Evolutionary conservation across 2,113 vertebrate genomes (phyloP), one percentile per base, ranked within the genome.

Genomic region (Coracopsis vasa): DNA sequence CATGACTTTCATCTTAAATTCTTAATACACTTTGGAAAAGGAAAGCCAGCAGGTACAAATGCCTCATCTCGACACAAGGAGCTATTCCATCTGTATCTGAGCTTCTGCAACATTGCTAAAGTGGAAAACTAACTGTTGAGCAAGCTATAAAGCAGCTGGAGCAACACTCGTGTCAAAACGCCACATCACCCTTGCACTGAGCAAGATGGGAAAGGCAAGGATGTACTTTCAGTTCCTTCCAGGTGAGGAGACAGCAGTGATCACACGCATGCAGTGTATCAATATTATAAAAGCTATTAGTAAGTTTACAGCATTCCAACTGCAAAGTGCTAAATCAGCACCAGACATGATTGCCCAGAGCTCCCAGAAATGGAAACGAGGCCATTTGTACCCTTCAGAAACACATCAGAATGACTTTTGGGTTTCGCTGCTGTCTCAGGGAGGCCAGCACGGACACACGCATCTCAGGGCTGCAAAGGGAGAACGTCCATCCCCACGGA

Each of bases 181-280:
- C 60, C 84, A 51, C 28, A 39, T 17, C 29, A 3, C 16, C 29
- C 3, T 2, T 15, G 70, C 47, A 24, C 50, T 33, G 2, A 2
- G 33, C 3, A 13, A 41, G 79, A 25, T 8, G 31, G 71, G 77
- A 74, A 72, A 91, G 37, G 62, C 39, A 44, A 23, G 81, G 66
- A 11, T 18, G 3, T 18, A 44, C 53, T 42, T 48, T 14, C 65
- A 24, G 0, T 5, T 21, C 60, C 48, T 47, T 20, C 39, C 39
- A 64, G 53, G 65, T 28, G 29, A 45, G 44, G 31, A 62, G 53
- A 21, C 7, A 8, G 47, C 1, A 31, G 33, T 3, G 23, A 23
- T 17, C 37, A 20, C 37, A 11, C 0, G 0, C 5, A 18, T 3
- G 35, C 27, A 13, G 50, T 3, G 1, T 2, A 62, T n/a, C 44